Conservation (phyloP, 2,888 invertebrate genomes). For the Ormyrus pomaceus region DNA sequence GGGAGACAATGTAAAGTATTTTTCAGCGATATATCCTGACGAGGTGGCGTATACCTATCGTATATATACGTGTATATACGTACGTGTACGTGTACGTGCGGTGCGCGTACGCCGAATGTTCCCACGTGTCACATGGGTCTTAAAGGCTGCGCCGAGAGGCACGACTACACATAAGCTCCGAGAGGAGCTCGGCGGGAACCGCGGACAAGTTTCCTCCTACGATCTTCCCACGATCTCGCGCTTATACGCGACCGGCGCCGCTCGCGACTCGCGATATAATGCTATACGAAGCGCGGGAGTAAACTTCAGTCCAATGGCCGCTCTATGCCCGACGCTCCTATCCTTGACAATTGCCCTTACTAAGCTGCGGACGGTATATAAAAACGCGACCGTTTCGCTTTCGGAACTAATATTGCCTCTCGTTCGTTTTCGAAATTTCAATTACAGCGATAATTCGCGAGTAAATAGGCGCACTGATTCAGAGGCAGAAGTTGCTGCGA, state of each 20-base stretch:
- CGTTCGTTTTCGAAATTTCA: too few species aligned
- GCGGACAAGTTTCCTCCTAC: conserved; percentile 65
- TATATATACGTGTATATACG: too few species aligned
- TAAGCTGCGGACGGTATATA: too few species aligned
- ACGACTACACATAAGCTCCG: conserved; percentile 36
- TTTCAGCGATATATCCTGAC: conserved; percentile 2
- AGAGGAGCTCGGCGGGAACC: conserved; percentile 45
- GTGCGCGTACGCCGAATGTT: conserved; percentile 54
- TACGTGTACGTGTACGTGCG: neutral
- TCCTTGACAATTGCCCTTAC: neutral
- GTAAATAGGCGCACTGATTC: too few species aligned
- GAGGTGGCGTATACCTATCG: neutral
- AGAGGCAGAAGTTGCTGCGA: too few species aligned
- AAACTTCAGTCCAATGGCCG: conserved; percentile 31
- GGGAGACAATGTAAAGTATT: conserved; percentile 43
- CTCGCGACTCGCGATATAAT: conserved; percentile 29
- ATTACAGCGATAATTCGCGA: too few species aligned
- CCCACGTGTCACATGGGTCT: conserved; percentile 61
- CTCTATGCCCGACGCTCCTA: neutral
- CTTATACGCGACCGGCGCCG: conserved; percentile 54
- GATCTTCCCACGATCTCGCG: conserved; percentile 69
- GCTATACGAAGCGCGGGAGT: conserved; percentile 26
- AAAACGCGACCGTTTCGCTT: too few species aligned
- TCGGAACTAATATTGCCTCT: too few species aligned
- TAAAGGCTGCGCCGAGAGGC: conserved; percentile 45